These are phyloP conservation scores for Danionella cerebrum DNA, from an alignment of 2,113 vertebrate genomes.

Conservation along the genomic window DNA sequence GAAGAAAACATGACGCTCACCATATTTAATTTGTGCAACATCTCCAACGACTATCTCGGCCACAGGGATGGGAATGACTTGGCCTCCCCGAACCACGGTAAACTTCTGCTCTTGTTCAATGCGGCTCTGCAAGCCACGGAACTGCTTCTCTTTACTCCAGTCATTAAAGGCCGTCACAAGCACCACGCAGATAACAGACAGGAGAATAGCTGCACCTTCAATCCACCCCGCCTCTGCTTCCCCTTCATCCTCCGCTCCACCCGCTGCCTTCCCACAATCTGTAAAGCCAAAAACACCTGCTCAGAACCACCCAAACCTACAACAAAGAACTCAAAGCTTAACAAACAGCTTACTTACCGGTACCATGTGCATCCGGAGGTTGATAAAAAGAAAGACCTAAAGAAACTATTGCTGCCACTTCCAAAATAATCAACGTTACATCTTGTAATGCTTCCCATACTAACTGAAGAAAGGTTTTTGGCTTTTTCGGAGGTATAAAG, in stretches of 20 bases:
- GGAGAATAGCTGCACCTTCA: conserved; percentile 92
- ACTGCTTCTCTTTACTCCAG: conserved; percentile 99
- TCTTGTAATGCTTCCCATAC: conserved; percentile 99
- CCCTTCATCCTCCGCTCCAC: conserved; percentile 78
- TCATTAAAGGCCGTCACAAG: conserved; percentile 98
- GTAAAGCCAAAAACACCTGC: conserved; percentile 40
- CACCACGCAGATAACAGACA: conserved; percentile 94
- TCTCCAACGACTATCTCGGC: conserved; percentile 96
- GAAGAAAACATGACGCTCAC: conserved; percentile 58
- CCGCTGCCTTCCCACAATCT: conserved; percentile 85
- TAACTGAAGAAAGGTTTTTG: conserved; percentile 99
- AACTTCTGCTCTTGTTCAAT: conserved; percentile 99
- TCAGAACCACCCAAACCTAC: not conserved
- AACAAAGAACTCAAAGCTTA: not conserved
- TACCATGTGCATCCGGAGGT: conserved; percentile 83
- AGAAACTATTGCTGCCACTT: conserved; percentile 98
- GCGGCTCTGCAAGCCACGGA: conserved; percentile 91
- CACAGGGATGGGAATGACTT: conserved; percentile 96
- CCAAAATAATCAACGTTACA: conserved; percentile 97
- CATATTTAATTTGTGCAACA: conserved; percentile 97
- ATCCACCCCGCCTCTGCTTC: conserved; percentile 96
- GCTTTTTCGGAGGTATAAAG: conserved; percentile 99
- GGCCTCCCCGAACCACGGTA: conserved; percentile 87
- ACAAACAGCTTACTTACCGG: conserved; percentile 66
- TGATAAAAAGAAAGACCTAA: conserved; percentile 99